Conservation (phyloP, 1,140 invertebrate genomes). For the Tetragonula clypearis region DNA sequence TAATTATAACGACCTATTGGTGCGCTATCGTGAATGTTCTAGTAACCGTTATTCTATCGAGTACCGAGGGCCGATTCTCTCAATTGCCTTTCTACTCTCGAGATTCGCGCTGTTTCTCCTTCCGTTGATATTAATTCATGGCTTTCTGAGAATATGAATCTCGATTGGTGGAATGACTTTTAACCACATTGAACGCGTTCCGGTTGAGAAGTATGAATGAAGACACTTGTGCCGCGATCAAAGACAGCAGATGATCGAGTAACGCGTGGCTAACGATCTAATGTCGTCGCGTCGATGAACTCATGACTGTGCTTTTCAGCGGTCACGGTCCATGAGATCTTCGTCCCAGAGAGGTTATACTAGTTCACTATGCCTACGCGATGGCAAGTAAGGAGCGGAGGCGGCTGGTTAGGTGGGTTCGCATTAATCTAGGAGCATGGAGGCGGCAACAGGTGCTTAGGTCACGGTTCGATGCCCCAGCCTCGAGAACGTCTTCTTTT, state of each 20-base stretch:
- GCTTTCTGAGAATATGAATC: constrained; percentile 30
- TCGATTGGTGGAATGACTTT: neutral
- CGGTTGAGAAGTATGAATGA: constrained; percentile 27
- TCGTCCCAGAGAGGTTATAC: constrained; percentile 23
- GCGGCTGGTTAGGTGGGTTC: constrained; percentile 66
- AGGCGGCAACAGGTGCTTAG: constrained; percentile 76
- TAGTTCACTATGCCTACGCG: constrained; percentile 31
- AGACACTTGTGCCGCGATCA: constrained; percentile 44
- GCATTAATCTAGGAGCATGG: constrained; percentile 68
- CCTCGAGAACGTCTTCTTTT: constrained; percentile 51
- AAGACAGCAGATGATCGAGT: constrained; percentile 23
- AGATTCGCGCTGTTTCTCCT: neutral
- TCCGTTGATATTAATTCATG: neutral
- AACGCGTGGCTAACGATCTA: neutral
- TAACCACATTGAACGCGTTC: constrained; percentile 5
- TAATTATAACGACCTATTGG: constrained; percentile 47
- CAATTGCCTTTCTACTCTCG: neutral
- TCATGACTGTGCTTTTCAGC: constrained; percentile 25
- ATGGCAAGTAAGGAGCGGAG: constrained; percentile 56
- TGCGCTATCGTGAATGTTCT: constrained; percentile 37
- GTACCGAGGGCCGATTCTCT: neutral
- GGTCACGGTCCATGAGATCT: constrained; percentile 42
- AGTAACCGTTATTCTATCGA: constrained; percentile 35
- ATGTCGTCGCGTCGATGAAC: constrained; percentile 37
- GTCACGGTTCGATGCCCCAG: constrained; percentile 76